Conservation (phyloP, 2,113 vertebrate species). For the Pungitius pungitius region DNA sequence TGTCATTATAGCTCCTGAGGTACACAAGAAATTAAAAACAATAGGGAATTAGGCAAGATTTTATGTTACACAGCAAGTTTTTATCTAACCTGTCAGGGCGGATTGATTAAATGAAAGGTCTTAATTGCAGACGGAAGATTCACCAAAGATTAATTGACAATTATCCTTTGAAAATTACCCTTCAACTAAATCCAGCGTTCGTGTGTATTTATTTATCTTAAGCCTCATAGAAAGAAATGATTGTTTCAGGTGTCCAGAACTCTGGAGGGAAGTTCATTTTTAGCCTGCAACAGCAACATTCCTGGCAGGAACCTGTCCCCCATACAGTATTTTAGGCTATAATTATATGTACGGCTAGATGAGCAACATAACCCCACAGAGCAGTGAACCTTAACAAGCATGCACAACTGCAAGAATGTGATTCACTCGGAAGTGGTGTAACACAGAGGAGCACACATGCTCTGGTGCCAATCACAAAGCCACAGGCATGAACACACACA, state of each 20-base stretch:
- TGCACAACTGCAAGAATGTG: conserved; percentile 31
- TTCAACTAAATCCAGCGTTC: conserved; percentile 14
- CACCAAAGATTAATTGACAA: conserved; percentile 24
- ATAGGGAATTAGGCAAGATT: conserved; percentile 21
- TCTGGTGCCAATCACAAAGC: conserved; percentile 18
- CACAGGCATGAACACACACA: conserved; percentile 23
- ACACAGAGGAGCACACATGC: conserved; percentile 4
- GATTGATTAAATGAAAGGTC: conserved; percentile 20
- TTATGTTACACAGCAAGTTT: conserved; percentile 4
- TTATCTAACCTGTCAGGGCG: conserved; percentile 25
- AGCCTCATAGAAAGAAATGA: conserved; percentile 25
- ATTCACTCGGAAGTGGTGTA: conserved; percentile 34
- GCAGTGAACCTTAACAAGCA: conserved; percentile 39
- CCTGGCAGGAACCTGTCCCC: conserved; percentile 53
- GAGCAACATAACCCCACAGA: conserved; percentile 36
- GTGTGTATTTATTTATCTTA: conserved; percentile 30
- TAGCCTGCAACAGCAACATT: conserved; percentile 58
- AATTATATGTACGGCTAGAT: conserved; percentile 63
- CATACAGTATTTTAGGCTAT: conserved; percentile 57
- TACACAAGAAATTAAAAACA: conserved; percentile 19
- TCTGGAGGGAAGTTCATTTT: conserved; percentile 50
- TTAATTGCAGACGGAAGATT: conserved; percentile 31
- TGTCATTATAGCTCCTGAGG: conserved; percentile 31
- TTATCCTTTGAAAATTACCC: conserved; percentile 20
- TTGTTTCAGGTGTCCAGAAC: conserved; percentile 38